Evolutionary conservation across 2,113 vertebrate genomes (phyloP).

Genomic region (Agapornis roseicollis): DNA sequence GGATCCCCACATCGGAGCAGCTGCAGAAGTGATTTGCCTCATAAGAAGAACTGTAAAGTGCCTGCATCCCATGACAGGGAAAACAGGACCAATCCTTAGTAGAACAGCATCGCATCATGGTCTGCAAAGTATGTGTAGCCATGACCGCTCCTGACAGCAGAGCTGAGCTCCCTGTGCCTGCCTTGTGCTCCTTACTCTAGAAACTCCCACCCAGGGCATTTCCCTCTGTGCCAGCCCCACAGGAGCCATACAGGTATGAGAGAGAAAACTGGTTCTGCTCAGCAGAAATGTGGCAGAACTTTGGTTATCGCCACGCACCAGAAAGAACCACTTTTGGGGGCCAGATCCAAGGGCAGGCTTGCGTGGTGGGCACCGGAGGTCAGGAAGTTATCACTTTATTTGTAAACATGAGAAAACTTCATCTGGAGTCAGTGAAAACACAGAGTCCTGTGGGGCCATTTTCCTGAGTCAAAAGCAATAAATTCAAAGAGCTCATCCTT

Average conservation of each 20-base stretch:
- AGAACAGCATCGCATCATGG: not conserved
- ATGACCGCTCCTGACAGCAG: not conserved
- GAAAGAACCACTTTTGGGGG: not conserved
- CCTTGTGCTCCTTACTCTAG: not conserved
- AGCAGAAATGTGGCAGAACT: not conserved
- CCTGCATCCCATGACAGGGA: not conserved
- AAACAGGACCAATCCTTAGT: not conserved
- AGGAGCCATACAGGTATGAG: not conserved
- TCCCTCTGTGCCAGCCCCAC: not conserved
- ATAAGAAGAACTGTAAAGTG: not conserved
- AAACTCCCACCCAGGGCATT: not conserved
- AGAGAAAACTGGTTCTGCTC: not conserved
- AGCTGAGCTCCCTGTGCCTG: not conserved
- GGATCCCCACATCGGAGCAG: not conserved
- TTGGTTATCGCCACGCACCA: not conserved
- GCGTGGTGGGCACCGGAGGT: not conserved
- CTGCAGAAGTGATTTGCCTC: constrained; percentile 26
- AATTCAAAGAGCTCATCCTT: constrained; percentile 39
- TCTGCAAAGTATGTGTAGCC: not conserved
- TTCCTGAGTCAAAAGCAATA: constrained; percentile 20
- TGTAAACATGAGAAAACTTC: constrained; percentile 57
- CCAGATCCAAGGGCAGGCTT: not conserved
- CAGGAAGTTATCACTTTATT: constrained; percentile 28
- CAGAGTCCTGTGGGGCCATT: not conserved
- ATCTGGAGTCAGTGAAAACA: constrained; percentile 54